Percentiles rank a stretch among this genome's conserved stretches.
Evolutionary conservation across 2,888 invertebrate genomes (phyloP).

Genomic region (Drosophila anceps): DNA sequence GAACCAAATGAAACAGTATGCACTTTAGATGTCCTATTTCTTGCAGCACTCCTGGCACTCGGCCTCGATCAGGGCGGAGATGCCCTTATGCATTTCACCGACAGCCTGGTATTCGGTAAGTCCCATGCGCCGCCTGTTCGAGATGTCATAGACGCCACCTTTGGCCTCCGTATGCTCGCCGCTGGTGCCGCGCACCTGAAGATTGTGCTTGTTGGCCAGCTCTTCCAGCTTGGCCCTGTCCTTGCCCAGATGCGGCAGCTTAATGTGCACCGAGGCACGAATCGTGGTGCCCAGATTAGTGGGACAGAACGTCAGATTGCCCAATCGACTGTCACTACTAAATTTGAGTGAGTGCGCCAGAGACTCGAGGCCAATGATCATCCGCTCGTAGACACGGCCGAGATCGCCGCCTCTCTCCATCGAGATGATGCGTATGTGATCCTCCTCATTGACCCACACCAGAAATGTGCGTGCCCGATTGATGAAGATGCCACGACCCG

Average conservation of each 20-base stretch:
- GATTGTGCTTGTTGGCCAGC: constrained; percentile 93
- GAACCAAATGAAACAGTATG: neutral
- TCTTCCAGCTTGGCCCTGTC: constrained; percentile 95
- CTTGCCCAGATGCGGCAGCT: constrained; percentile 95
- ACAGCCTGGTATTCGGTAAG: constrained; percentile 97
- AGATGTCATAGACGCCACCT: constrained; percentile 97
- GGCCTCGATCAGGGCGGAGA: constrained; percentile 96
- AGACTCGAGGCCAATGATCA: constrained; percentile 95
- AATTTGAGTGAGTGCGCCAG: constrained; percentile 96
- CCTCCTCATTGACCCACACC: constrained; percentile 99
- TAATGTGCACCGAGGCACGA: constrained; percentile 98
- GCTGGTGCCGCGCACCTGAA: constrained; percentile 95
- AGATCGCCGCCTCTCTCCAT: constrained; percentile 99
- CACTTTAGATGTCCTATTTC: neutral
- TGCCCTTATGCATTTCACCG: constrained; percentile 95
- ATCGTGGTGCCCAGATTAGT: constrained; percentile 99
- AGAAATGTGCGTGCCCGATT: constrained; percentile 98
- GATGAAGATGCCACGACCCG: constrained; percentile 98
- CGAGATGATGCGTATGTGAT: constrained; percentile 98
- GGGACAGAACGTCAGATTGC: constrained; percentile 99
- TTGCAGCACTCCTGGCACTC: constrained; percentile 86
- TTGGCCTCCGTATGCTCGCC: constrained; percentile 98
- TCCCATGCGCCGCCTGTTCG: constrained; percentile 98
- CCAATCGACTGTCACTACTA: constrained; percentile 96
- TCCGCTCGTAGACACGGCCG: constrained; percentile 94